Evolutionary conservation across 2,113 vertebrate genomes (phyloP), one percentile per base, ranked within the genome.

Genomic region (Scytalopus superciliaris): DNA sequence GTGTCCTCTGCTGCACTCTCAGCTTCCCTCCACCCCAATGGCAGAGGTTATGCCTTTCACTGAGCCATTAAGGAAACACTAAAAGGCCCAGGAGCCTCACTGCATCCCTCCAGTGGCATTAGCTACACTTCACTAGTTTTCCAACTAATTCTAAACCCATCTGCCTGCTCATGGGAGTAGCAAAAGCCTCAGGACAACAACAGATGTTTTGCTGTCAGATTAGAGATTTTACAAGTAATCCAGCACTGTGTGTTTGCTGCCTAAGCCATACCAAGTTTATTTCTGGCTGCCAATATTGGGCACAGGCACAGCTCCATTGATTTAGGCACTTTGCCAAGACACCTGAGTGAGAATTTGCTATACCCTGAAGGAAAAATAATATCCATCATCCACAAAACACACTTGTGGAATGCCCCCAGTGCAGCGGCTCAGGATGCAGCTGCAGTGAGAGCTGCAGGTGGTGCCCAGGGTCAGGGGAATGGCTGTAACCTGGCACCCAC

Each of bases 321-420:
- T 55, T 22, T 2, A 18, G 49, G 30, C 6, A 14, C n/a, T 31
- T 12, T 42, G 30, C 35, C 3, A 5, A 67, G 27, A n/a, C 25
- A 84, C 19, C 12, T 0, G 1, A 59, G 19, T 6, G 2, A 25
- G 23, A 3, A 11, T 18, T 9, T 60, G 24, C 14, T 49, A 23
- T 7, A 52, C 8, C 12, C 25, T 13, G 24, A 33, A 39, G 7
- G 13, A 27, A 33, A 27, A 28, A 66, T 75, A 35, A 19, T 19
- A 19, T 1, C 17, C 49, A n/a, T 4, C 3, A 56, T 7, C 12
- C 50, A 52, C 45, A 47, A 53, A 66, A 37, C 47, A 67, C 5
- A 25, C 11, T 53, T 12, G 14, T 31, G 53, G n/a, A 40, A 39
- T 40, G 21, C 8, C 0, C 8, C 13, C 53, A 52, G 62, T 9